Evolutionary conservation across 2,888 invertebrate genomes (phyloP).

Genomic region (Yponomeuta evonymella): DNA sequence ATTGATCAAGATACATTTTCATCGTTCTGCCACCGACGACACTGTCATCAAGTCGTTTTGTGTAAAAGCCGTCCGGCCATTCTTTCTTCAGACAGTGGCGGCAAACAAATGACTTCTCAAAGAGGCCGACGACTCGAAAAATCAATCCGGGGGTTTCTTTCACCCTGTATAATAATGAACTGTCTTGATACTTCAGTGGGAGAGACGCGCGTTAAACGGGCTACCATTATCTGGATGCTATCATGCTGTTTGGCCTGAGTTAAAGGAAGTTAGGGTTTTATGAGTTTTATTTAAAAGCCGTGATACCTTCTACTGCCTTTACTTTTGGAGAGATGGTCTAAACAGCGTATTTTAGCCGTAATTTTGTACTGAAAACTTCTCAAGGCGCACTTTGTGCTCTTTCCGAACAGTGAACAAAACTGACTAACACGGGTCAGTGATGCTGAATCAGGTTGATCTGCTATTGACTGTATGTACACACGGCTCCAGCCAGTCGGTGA

Average conservation of each 20-base stretch:
- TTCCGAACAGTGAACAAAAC: no score
- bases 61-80: not conserved
- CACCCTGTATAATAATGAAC: constrained; percentile 12
- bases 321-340: no score
- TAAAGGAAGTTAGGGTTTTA: not conserved
- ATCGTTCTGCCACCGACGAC: not conserved
- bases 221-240: constrained; percentile 6
- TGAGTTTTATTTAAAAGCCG: no score
- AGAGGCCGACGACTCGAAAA: constrained; percentile 4
- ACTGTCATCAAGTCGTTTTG: not conserved
- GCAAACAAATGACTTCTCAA: constrained; percentile 9
- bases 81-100: not conserved
- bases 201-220: constrained; percentile 7
- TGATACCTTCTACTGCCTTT: no score
- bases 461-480: no score
- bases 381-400: no score
- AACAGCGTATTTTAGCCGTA: no score
- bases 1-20: not conserved
- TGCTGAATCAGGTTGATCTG: no score
- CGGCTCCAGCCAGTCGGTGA: no score
- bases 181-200: constrained; percentile 9
- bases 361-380: no score
- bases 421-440: no score
- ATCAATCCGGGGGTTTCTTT: constrained; percentile 10
- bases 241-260: not conserved